Conservation (phyloP, 2,113 vertebrate genomes). For the Nycticorax nycticorax region DNA sequence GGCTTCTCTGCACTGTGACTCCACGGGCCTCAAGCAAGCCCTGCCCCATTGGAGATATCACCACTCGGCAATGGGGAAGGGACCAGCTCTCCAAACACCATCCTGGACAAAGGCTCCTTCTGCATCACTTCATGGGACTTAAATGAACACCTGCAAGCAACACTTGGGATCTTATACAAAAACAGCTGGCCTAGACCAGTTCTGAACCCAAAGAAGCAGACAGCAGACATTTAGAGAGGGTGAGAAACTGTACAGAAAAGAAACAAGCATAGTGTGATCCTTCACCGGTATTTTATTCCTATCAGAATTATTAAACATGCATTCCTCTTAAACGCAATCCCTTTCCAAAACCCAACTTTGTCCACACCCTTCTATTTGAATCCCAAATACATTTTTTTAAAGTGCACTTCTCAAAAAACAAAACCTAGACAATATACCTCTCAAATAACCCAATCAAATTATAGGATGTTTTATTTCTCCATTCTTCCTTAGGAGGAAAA, state of each 20-base stretch:
- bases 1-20: background rate
- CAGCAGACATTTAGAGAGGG: background rate
- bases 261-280: background rate
- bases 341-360: background rate
- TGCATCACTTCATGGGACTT: background rate
- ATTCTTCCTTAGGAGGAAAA: background rate
- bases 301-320: background rate
- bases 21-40: fast-evolving
- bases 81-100: background rate
- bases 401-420: background rate
- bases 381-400: background rate
- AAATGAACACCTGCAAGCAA: background rate
- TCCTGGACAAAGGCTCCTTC: background rate
- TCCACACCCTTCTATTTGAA: background rate
- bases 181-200: background rate
- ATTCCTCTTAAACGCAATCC: background rate
- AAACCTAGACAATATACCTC: background rate
- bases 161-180: background rate
- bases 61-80: fast-evolving
- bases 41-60: background rate
- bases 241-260: background rate
- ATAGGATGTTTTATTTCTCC: background rate
- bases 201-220: background rate
- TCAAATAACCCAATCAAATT: background rate
- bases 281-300: background rate